Percentiles rank a stretch among this genome's conserved stretches.
These are phyloP conservation scores for Apodemia zela DNA, from an alignment of 2,888 invertebrate genomes.

Conservation along the genomic window DNA sequence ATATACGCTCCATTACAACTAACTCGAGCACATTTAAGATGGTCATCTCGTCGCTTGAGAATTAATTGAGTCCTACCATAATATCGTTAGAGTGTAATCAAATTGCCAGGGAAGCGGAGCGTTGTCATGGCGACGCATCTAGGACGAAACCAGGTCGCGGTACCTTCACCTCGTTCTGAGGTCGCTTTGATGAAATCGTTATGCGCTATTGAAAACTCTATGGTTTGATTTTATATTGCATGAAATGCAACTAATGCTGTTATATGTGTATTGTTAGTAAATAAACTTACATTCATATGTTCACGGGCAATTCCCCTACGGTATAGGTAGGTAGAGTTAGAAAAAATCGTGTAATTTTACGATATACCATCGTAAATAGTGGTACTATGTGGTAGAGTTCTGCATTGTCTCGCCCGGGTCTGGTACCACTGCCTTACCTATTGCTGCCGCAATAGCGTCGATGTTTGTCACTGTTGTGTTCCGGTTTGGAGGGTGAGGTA, in stretches of 20 bases:
- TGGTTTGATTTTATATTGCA: background rate
- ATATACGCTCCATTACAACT: background rate
- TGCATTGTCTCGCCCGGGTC: no score
- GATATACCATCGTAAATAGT: no score
- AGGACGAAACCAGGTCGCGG: conserved; percentile 6
- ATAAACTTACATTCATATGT: background rate
- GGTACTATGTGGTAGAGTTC: no score
- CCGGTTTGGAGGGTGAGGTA: no score
- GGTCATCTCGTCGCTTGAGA: conserved; percentile 7
- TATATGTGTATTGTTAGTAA: background rate
- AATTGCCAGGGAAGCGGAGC: conserved; percentile 19
- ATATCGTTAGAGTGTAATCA: conserved; percentile 27
- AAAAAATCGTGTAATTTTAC: no score
- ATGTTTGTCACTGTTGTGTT: no score
- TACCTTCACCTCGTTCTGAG: conserved; percentile 1
- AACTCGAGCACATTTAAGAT: conserved; percentile 1
- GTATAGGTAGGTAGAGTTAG: no score
- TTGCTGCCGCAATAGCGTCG: no score
- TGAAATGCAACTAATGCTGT: background rate
- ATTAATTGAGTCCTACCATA: conserved; percentile 20
- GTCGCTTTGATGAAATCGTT: conserved; percentile 7
- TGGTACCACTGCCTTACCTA: no score
- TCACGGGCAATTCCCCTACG: no score
- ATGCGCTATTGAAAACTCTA: conserved; percentile 6
- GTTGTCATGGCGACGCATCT: conserved; percentile 41